Evolutionary conservation across 2,888 invertebrate species (phyloP).

Genomic region (Acronicta psi): DNA sequence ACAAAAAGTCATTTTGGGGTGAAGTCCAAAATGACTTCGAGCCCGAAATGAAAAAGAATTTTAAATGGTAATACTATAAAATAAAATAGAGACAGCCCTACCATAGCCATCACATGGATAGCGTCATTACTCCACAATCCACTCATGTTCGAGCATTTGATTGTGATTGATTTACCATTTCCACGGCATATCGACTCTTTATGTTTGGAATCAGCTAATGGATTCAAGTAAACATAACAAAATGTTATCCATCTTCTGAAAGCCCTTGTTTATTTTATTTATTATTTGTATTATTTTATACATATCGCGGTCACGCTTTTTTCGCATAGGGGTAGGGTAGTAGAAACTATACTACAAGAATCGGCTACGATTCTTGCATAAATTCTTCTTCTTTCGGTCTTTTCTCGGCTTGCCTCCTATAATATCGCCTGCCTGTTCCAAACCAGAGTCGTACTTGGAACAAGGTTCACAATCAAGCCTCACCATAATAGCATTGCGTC

Average conservation of each 20-base stretch:
- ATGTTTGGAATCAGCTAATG: slow-evolving; percentile 66
- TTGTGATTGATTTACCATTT: slow-evolving; percentile 81
- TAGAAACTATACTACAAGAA: too few relatives aligned
- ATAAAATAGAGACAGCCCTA: slow-evolving; percentile 22
- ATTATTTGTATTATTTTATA: too few relatives aligned
- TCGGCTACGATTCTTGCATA: too few relatives aligned
- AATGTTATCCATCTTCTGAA: slow-evolving; percentile 27
- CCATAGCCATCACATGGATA: slow-evolving; percentile 40
- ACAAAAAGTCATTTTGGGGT: too few relatives aligned
- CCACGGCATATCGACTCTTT: slow-evolving; percentile 59
- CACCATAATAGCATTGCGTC: not conserved
- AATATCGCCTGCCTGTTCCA: not conserved
- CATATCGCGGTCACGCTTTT: too few relatives aligned
- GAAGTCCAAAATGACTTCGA: too few relatives aligned
- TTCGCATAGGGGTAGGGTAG: too few relatives aligned
- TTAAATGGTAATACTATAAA: slow-evolving; percentile 23
- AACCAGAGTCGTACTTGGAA: too few relatives aligned
- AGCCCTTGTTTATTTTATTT: not conserved
- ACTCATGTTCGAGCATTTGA: slow-evolving; percentile 68
- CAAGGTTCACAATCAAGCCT: too few relatives aligned
- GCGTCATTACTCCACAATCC: slow-evolving; percentile 68
- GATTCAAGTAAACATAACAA: slow-evolving; percentile 42
- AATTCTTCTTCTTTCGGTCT: too few relatives aligned
- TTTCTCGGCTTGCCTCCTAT: too few relatives aligned
- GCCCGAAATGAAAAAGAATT: too few relatives aligned